phyloP scores from a whole-genome alignment of 1,140 invertebrate species.

The Ceratina calcarata region DNA sequence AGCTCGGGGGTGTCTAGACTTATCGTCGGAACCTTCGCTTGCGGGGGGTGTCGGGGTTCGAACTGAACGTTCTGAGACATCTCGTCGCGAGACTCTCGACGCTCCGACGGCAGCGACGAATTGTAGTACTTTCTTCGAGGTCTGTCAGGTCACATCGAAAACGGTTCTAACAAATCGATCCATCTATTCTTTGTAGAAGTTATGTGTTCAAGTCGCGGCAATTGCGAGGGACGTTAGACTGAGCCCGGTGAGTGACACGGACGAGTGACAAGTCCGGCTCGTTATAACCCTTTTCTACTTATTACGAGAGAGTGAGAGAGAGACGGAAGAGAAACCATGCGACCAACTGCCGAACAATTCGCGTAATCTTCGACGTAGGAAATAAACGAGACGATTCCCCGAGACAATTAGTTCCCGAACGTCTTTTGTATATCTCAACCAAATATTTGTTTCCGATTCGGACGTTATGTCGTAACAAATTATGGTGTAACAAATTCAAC shows the following conservation, averaged over 20 bases:
- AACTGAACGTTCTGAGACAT: not conserved
- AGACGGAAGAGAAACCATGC: slow-evolving; percentile 15
- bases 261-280: too few species aligned
- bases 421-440: not conserved
- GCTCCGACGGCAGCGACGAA: not conserved
- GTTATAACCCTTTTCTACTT: slow-evolving; percentile 57
- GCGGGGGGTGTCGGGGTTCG: too few species aligned
- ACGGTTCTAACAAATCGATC: not conserved
- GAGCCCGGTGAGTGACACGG: not conserved
- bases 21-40: not conserved
- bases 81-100: not conserved
- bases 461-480: too few species aligned
- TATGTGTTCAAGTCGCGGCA: not conserved
- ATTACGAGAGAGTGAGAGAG: too few species aligned
- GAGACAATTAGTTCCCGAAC: not conserved
- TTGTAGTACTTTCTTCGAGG: not conserved
- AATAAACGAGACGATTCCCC: slow-evolving; percentile 12
- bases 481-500: too few species aligned
- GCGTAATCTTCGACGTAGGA: slow-evolving; percentile 37
- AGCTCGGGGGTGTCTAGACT: not conserved
- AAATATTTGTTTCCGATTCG: not conserved
- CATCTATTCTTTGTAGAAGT: not conserved
- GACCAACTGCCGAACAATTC: slow-evolving; percentile 61
- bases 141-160: not conserved
- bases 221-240: not conserved